Evolutionary conservation across 2,797 vertebrate species (phyloP), one percentile per base, ranked within the genome.

Genomic region (Clarias pachynema): DNA sequence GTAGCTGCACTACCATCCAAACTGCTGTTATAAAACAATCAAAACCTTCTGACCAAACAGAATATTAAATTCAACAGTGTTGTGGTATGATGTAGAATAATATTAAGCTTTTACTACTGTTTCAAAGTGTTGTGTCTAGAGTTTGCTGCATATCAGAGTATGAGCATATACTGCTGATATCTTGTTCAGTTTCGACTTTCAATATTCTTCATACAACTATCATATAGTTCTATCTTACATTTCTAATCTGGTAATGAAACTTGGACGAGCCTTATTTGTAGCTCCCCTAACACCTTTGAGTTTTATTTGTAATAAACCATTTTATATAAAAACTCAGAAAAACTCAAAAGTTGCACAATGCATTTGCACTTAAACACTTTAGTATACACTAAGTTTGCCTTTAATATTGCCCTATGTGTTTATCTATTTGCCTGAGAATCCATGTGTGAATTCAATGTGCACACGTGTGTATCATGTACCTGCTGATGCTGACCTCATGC

Each of bases 391-490:
- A 26, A 56, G 72, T 53, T 53, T 74, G 5, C 26, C 29, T 56
- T 56, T 15, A 56, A 53, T 29, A 18, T 18, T 74, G 15, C 53
- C 56, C 3, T 20, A 74, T 74, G 72, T 26, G 72, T 75, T 56
- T 20, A 56, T 34, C 66, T 69, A 44, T 72, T 72, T 44, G 20
- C 14, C 14, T 73, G 10, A 24, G 40, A 73, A 73, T 1, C 24
- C 24, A 26, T 73, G 24, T 16, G 40, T 16, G 24, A 73, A 73
- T 20, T 57, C 53, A 34, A 10, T 24, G 14, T n/a, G 2, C 12
- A 29, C 24, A 20, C 1, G 24, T 69, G 53, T 44, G 68, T 29
- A n/a, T 20, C 72, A 59, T 57, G 91, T 91, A 95, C 94, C 92
- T 88, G 92, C 82, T 60, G 87, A 40, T 29, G 88, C 75, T 4